Evolutionary conservation across 2,888 invertebrate genomes (phyloP), one percentile per base, ranked within the genome.

Genomic region (Trichogramma dendrolimi): DNA sequence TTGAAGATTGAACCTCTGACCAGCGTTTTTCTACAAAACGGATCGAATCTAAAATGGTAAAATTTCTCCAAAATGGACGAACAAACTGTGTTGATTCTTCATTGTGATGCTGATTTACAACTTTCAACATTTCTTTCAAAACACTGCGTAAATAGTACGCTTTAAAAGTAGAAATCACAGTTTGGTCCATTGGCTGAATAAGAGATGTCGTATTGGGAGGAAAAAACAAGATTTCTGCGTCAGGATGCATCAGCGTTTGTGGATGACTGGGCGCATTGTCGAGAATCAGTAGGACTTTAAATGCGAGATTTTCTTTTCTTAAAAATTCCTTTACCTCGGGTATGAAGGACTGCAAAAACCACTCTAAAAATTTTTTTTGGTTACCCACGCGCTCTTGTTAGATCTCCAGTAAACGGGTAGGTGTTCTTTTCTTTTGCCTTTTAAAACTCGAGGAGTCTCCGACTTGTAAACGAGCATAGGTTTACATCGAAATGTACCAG

Each of bases 11-110:
- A n/a, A n/a, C n/a, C n/a, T n/a, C n/a, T n/a, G n/a, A n/a, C n/a
- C n/a, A n/a, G n/a, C n/a, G n/a, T n/a, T n/a, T n/a, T n/a, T n/a
- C n/a, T n/a, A n/a, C n/a, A n/a, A n/a, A n/a, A n/a, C n/a, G 53
- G 43, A 68, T 61, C 60, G 66, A 64, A 59, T 67, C 61, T 55
- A 67, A 60, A 51, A 68, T 63, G 53, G 58, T 64, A 60, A 66
- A 65, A 54, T 62, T 50, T 65, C 65, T 61, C 66, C 63, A 63
- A 62, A 63, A 60, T 44, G 64, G 50, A 65, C 58, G 43, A 55
- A 51, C 5, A 8, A n/a, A 5, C n/a, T n/a, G 11, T 7, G 48
- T 5, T 8, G 5, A 48, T 48, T 11, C 5, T 48, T 11, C 7
- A 6, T n/a, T n/a, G 48, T n/a, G 48, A 5, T 7, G n/a, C 6